Base-by-base conservation (phyloP, 2,797 vertebrate species). In the Chanos chanos region DNA sequence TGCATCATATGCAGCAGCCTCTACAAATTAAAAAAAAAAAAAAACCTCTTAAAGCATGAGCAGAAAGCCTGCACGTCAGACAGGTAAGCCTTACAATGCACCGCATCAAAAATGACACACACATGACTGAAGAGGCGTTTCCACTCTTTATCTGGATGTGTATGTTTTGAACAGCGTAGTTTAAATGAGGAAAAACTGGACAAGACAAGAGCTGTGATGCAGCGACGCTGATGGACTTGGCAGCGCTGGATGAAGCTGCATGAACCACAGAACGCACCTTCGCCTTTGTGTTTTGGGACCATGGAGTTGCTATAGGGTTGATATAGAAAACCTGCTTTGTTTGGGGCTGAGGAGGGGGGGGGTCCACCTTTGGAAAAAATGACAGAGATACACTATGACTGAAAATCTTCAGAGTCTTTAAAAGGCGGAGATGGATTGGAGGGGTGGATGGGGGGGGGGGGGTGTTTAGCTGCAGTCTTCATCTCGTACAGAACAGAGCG, bases 301-400 rank as follows among this genome's bases (percentile, higher is more conserved):
- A 71, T 68, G 74, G 72, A 74, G 78, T 71, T 70, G 78, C 76
- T 77, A 81, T 77, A 59, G 78, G 73, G 78, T 81, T 81, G 76
- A 78, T 77, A 81, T 78, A 81, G 76, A 81, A 81, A 78, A 77
- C 74, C 65, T 72, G 72, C 75, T 81, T 81, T 81, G 76, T 78
- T 73, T 81, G 72, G 60, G 77, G 65, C 64, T 74, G 77, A 61
- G 61, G 67, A 76, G 67, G 70, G 64, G 76, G 72, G 43, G 77
- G 58, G 73, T 78, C 78, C 63, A 80, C 78, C 76, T 80, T 76
- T 49, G 72, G 31, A 61, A 64, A 74, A 45, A 77, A 72, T 68
- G 31, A 76, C 62, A 72, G 39, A 73, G 54, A 73, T 55, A 73
- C 61, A 74, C 30, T 66, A 72, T 45, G 55, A 57, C 68, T 71